Evolutionary conservation across 2,797 vertebrate species (phyloP), one percentile per base, ranked within the genome.

Genomic region (Parauchenoglanis ngamensis): DNA sequence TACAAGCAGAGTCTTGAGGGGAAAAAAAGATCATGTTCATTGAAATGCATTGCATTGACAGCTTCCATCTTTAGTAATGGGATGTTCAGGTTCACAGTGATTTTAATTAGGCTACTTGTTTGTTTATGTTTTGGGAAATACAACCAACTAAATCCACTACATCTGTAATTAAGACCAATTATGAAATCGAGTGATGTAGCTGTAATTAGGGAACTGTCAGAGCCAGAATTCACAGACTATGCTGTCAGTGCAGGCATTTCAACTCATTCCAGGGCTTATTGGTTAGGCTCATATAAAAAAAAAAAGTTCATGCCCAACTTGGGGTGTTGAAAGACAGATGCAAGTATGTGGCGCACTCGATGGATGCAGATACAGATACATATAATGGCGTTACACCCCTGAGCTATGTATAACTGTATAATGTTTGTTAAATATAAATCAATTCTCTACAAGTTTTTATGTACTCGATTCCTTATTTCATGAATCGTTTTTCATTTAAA

Each of bases 31-130:
- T 23, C 17, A 35, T 11, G 8, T 35, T 57, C 28, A 78, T 11
- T 31, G n/a, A 56, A 78, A 77, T 77, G 7, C 49, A 77, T 56
- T 77, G 52, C 75, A n/a, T 77, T 54, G 19, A 77, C 49, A 52
- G 5, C 13, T 28, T 72, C 44, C 19, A 25, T 25, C 1, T 75
- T 75, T 49, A 6, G 72, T 73, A 2, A 49, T 72, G 73, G 46
- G 19, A 52, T 56, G 28, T 31, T 54, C 49, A 78, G n/a, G 15
- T 17, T 78, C n/a, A 78, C 15, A 35, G 75, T 78, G 19, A 1
- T 78, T 78, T 17, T 21, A 31, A 75, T 75, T 75, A 46, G 52
- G 1, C 75, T 77, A 31, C 15, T 19, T 21, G 35, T 21, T 57
- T 56, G n/a, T 57, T 57, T 35, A 21, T 49, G n/a, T 75, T 68